These are phyloP conservation scores for Papilio polyxenes DNA, from an alignment of 1,140 invertebrate species.

Conservation along the genomic window DNA sequence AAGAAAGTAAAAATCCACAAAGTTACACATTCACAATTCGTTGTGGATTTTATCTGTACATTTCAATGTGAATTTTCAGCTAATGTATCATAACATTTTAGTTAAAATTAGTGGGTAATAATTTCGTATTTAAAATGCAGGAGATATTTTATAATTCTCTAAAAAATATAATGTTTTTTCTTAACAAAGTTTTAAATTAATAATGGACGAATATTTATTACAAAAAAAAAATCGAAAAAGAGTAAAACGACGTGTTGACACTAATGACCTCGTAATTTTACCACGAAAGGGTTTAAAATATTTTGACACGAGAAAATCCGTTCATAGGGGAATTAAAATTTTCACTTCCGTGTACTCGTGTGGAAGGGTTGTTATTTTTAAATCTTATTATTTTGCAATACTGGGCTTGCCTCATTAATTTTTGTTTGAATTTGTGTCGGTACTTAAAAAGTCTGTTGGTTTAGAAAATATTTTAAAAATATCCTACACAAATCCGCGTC, in stretches of 20 bases:
- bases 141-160: no score
- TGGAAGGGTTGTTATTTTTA: slow-evolving; percentile 15
- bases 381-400: not conserved
- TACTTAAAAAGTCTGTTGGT: not conserved
- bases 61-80: no score
- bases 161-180: no score
- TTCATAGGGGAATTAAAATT: slow-evolving; percentile 7
- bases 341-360: not conserved
- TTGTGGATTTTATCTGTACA: no score
- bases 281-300: not conserved
- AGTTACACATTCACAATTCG: no score
- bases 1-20: no score
- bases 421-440: not conserved
- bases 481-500: not conserved
- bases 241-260: not conserved
- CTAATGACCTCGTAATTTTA: slow-evolving; percentile 12
- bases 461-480: not conserved
- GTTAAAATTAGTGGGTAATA: no score
- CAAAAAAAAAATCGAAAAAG: not conserved
- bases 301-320: slow-evolving; percentile 10
- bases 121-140: no score
- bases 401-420: slow-evolving; percentile 12
- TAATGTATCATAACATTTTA: no score
- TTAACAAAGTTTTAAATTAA: not conserved
- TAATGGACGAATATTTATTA: not conserved